These are phyloP conservation scores for Acleris cristana DNA, from an alignment of 2,888 invertebrate genomes.

Conservation along the genomic window DNA sequence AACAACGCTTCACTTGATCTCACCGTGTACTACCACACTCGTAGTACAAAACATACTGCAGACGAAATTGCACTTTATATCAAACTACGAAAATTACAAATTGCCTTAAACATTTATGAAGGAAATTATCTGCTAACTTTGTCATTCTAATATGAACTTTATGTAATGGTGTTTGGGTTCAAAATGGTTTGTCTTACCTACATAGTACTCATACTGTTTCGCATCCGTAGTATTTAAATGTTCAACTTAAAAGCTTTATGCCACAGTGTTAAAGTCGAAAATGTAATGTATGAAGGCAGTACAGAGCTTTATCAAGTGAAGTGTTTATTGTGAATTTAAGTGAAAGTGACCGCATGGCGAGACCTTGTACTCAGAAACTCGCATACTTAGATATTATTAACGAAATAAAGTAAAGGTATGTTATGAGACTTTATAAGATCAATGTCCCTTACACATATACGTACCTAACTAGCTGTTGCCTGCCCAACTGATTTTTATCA, in stretches of 20 bases:
- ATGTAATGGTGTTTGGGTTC: not conserved
- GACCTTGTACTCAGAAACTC: slow-evolving; percentile 12
- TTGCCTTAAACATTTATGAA: not conserved
- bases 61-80: not conserved
- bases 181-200: slow-evolving; percentile 4
- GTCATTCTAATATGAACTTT: not conserved
- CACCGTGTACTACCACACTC: not conserved
- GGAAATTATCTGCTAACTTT: not conserved
- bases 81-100: not conserved
- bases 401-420: too few relatives aligned
- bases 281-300: not conserved
- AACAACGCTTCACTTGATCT: slow-evolving; percentile 26
- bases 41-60: not conserved
- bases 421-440: too few relatives aligned
- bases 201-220: too few relatives aligned
- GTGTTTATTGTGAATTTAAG: slow-evolving; percentile 12
- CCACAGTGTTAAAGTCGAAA: not conserved
- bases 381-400: too few relatives aligned
- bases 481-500: too few relatives aligned
- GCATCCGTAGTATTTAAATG: too few relatives aligned
- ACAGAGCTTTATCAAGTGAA: slow-evolving; percentile 24
- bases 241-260: too few relatives aligned
- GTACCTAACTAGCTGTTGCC: too few relatives aligned
- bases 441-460: too few relatives aligned
- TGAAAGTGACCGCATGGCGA: slow-evolving; percentile 27